Evolutionary conservation across 2,888 invertebrate genomes (phyloP).

Genomic region (Dynastes grantii): DNA sequence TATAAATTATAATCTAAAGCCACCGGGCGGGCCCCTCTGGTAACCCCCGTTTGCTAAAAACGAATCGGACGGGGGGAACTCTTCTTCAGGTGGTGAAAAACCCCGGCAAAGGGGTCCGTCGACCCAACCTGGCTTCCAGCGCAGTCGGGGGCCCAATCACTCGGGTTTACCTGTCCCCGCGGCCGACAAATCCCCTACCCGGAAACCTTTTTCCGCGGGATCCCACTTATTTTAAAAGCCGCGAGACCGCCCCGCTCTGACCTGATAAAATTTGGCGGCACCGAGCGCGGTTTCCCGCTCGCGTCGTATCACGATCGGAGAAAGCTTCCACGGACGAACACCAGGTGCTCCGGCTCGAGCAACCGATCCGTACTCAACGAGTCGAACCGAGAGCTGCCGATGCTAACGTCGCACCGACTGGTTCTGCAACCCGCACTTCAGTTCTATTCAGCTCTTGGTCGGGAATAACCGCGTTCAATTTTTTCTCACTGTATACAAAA

Average conservation of each 20-base stretch:
- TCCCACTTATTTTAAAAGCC: too few relatives aligned
- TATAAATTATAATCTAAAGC: too few relatives aligned
- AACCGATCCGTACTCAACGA: slow-evolving; percentile 57
- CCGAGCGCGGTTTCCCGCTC: slow-evolving; percentile 63
- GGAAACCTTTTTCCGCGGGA: too few relatives aligned
- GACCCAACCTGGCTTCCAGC: too few relatives aligned
- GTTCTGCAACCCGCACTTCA: slow-evolving; percentile 57
- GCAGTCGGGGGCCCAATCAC: too few relatives aligned
- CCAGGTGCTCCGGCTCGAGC: slow-evolving; percentile 59
- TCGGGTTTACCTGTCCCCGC: too few relatives aligned
- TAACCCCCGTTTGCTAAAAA: too few relatives aligned
- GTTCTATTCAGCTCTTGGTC: slow-evolving; percentile 55
- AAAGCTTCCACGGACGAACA: slow-evolving; percentile 54
- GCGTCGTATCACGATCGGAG: slow-evolving; percentile 36
- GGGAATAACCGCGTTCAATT: slow-evolving; percentile 38
- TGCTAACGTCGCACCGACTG: slow-evolving; percentile 44
- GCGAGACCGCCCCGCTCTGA: slow-evolving; percentile 62
- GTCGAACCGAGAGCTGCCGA: slow-evolving; percentile 46
- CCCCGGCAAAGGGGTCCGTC: too few relatives aligned
- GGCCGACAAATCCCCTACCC: too few relatives aligned
- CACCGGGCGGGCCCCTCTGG: too few relatives aligned
- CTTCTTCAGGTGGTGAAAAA: too few relatives aligned
- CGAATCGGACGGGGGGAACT: too few relatives aligned
- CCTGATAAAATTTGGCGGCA: slow-evolving; percentile 65
- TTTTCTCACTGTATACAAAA: slow-evolving; percentile 8